Evolutionary conservation across 2,797 vertebrate species (phyloP).

Genomic region (Tragelaphus oryx): DNA sequence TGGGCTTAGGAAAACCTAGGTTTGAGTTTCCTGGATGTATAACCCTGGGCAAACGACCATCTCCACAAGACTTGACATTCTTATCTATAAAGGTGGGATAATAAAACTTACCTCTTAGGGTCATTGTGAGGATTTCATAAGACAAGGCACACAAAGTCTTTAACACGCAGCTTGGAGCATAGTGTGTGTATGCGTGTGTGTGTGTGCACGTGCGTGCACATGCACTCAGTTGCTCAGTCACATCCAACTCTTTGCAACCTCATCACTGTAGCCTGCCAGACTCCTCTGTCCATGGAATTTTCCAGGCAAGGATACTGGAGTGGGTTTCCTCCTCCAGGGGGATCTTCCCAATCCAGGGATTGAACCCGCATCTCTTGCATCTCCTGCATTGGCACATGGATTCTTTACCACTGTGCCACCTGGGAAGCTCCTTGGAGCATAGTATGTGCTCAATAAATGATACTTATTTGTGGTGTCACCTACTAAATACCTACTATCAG

Average conservation of each 20-base stretch:
- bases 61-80: neutral
- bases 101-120: neutral
- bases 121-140: neutral
- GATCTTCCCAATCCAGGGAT: neutral
- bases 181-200: neutral
- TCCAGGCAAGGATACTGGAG: neutral
- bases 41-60: neutral
- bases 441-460: neutral
- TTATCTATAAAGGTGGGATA: neutral
- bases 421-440: neutral
- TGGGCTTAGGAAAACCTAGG: neutral
- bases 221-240: neutral
- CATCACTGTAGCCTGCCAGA: neutral
- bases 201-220: rapidly evolving
- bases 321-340: neutral
- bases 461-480: neutral
- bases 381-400: neutral
- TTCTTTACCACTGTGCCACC: neutral
- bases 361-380: neutral
- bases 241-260: neutral
- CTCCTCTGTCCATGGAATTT: neutral
- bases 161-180: neutral
- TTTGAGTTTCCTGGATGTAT: neutral
- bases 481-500: neutral
- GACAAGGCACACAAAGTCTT: neutral